Conservation (phyloP, 2,888 invertebrate genomes). For the Masnerella sp. region DNA sequence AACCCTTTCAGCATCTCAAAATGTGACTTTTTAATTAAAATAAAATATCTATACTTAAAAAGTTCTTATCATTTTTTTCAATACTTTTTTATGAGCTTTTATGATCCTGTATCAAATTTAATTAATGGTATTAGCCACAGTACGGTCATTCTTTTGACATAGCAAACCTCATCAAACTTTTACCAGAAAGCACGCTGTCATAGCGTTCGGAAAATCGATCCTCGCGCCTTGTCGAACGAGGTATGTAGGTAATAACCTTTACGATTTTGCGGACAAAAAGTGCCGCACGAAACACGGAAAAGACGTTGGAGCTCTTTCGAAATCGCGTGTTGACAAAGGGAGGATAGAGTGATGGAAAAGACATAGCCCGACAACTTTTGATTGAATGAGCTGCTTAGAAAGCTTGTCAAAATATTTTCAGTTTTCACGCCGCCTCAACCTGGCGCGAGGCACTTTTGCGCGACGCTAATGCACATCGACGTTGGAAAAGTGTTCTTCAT, state of each 20-base stretch:
- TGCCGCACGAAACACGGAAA: conserved; percentile 15
- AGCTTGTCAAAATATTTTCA: conserved; percentile 66
- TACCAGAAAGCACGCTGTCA: no score
- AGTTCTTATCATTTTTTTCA: no score
- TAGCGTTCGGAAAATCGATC: conserved; percentile 21
- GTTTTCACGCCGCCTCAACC: conserved; percentile 12
- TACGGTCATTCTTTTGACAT: no score
- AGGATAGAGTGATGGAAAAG: conserved; percentile 29
- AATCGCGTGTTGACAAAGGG: conserved; percentile 10
- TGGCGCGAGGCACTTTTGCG: conserved; percentile 4
- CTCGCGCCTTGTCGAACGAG: neutral
- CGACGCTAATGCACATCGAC: conserved; percentile 14
- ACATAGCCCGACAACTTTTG: conserved; percentile 24
- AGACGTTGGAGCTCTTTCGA: conserved; percentile 10
- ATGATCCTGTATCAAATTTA: no score
- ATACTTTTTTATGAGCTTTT: no score
- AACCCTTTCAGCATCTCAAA: no score
- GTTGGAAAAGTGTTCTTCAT: no score
- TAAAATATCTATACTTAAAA: no score
- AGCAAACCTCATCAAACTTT: no score
- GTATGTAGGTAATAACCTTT: no score
- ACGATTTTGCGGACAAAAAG: conserved; percentile 18
- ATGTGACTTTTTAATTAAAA: no score
- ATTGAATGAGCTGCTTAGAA: conserved; percentile 62
- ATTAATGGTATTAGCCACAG: no score